Percentiles rank a stretch among this genome's conserved stretches.
Evolutionary conservation across 2,888 invertebrate genomes (phyloP).

Genomic region (Leptodirus hochenwartii): DNA sequence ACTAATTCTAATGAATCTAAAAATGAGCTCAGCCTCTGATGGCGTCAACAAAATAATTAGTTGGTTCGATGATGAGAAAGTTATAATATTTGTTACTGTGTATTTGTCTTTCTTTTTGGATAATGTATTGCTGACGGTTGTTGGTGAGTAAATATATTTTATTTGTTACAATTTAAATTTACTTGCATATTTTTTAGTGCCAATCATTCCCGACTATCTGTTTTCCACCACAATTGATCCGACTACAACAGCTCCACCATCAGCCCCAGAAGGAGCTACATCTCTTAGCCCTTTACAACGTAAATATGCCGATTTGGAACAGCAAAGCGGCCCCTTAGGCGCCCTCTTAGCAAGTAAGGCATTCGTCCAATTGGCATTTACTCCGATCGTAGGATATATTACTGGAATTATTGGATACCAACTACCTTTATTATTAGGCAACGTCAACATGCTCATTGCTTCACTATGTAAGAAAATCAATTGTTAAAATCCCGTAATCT

Average conservation of each 20-base stretch:
- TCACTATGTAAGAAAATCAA: constrained; percentile 39
- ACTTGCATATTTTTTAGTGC: constrained; percentile 37
- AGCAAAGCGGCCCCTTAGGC: constrained; percentile 49
- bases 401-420: constrained; percentile 47
- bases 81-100: constrained; percentile 35
- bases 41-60: background rate
- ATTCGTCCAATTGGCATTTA: constrained; percentile 56
- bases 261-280: too few relatives aligned
- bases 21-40: background rate
- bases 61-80: constrained; percentile 14
- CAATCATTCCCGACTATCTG: constrained; percentile 62
- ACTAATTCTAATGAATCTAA: too few relatives aligned
- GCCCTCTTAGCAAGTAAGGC: constrained; percentile 59
- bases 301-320: constrained; percentile 27
- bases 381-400: constrained; percentile 54
- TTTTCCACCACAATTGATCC: constrained; percentile 33
- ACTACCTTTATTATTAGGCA: constrained; percentile 48
- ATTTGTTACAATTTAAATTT: constrained; percentile 6
- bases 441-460: constrained; percentile 45
- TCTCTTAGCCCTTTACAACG: constrained; percentile 26
- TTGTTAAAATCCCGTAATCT: background rate
- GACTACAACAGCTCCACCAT: constrained; percentile 10
- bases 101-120: constrained; percentile 66
- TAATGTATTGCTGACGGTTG: constrained; percentile 72
- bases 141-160: constrained; percentile 43